phyloP scores from a whole-genome alignment of 2,797 vertebrate genomes.

The Hoplostethus mediterraneus region DNA sequence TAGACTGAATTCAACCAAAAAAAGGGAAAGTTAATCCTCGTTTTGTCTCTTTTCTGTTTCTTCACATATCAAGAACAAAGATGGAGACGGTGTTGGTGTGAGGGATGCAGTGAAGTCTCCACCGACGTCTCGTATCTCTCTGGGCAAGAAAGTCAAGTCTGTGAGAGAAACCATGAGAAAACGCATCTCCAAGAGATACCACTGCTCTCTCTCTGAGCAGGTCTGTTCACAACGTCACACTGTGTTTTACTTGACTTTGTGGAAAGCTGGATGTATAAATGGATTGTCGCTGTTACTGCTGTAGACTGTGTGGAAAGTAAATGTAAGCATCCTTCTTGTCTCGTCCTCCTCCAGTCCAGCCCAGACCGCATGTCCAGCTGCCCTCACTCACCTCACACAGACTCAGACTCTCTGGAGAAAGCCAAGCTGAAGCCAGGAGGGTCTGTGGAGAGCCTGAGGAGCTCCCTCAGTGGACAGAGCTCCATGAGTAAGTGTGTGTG shows the following conservation, averaged over 20 bases:
- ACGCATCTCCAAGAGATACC: conserved; percentile 96
- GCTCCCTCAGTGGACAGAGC: conserved; percentile 97
- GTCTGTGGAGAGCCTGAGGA: conserved; percentile 96
- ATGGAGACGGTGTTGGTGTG: conserved; percentile 86
- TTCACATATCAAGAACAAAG: conserved; percentile 83
- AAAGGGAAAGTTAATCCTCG: neutral
- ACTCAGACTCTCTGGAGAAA: conserved; percentile 89
- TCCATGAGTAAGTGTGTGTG: conserved; percentile 91
- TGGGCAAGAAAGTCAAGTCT: conserved; percentile 97
- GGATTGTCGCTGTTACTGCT: neutral
- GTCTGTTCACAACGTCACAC: conserved; percentile 67
- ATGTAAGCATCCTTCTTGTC: neutral
- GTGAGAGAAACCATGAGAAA: conserved; percentile 99
- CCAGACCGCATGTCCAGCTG: conserved; percentile 87
- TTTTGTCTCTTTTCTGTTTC: neutral
- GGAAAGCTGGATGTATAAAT: neutral
- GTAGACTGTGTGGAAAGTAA: neutral
- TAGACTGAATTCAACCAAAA: neutral
- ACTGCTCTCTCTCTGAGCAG: conserved; percentile 91
- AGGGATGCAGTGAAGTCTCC: conserved; percentile 93
- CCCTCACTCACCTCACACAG: conserved; percentile 85
- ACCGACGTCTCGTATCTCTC: conserved; percentile 90
- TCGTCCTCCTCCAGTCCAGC: conserved; percentile 79
- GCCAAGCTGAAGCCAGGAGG: conserved; percentile 95
- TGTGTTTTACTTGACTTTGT: neutral